Base-by-base conservation (phyloP, 2,797 vertebrate species). In the Eospalax fontanierii region DNA sequence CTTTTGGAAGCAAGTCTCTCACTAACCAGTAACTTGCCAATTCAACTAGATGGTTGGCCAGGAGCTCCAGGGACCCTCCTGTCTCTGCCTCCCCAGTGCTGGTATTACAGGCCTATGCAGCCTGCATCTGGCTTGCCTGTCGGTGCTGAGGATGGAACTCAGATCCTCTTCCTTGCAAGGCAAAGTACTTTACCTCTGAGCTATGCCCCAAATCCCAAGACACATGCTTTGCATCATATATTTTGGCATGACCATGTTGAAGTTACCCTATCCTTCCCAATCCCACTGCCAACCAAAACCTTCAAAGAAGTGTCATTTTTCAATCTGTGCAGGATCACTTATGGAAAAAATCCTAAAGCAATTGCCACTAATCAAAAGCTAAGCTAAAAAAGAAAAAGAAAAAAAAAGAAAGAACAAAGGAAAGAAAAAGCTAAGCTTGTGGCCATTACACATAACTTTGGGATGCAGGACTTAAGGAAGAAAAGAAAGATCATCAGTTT, bases 221-320 rank as follows among this genome's bases (percentile, higher is more conserved):
- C 98, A 98, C 94, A 96, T 97, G 98, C 96, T 98, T 97, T 94
- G 96, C 92, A 97, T 98, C 95, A 87, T 94, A 89, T 98, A 97
- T 95, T 81, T 78, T 97, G 98, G 97, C 90, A 93, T 97, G 97
- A 95, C 97, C 74, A 95, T 95, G 96, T 98, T 96, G 93, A 97
- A n/a, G 76, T 89, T n/a, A 43, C 75, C 57, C 66, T 22, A 43
- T 70, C 38, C 28, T 89, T 87, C 50, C 78, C 76, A 68, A 66
- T 26, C 61, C 65, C 43, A 63, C 21, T 61, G 73, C 89, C 71
- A 86, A 81, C 40, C 68, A 5, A 85, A 89, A 66, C 73, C 43
- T 79, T 43, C 80, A 73, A 86, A 89, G 73, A 89, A 93, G 46
- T 35, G 65, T 21, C 35, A n/a, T 16, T 74, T 91, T 75, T 65